Evolutionary conservation across 1,140 invertebrate species (phyloP), one percentile per base, ranked within the genome.

Genomic region (Cydia pomonella): DNA sequence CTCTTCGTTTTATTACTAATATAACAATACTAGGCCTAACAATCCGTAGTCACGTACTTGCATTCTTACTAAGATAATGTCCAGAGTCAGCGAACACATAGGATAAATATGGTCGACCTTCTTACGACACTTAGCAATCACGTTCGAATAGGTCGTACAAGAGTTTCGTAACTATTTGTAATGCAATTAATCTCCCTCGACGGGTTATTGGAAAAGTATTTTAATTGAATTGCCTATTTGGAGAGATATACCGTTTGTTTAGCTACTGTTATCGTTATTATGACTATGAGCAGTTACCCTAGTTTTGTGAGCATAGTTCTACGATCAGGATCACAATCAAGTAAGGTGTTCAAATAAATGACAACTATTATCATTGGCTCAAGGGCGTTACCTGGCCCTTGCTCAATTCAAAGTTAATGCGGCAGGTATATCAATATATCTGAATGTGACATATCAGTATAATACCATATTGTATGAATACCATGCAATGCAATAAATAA

Each of bases 41-140:
- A 50, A 73, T 59, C 3, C 21, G 53, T 25, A 73, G 72, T n/a
- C 72, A 73, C 44, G 72, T 73, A 73, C 41, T 27, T 3, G 72
- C 21, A 25, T 53, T 44, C 41, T 18, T 53, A 47, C 72, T 13
- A n/a, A 72, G 27, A 23, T 50, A 59, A 72, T 29, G 69, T 23
- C 41, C 72, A 47, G 5, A 73, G 21, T 50, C 21, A 73, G 44
- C 41, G 72, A 47, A 25, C 41, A 73, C 29, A 38, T 73, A 13
- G 23, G 72, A 73, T 53, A 73, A 73, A 73, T 27, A 53, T 50
- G 13, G 33, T 23, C 72, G 64, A 69, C 64, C 64, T 69, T 69
- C 64, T 69, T 69, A 69, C 64, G 33, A 69, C 64, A 69, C 64
- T 18, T 69, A 10, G 64, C 64, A 33, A 66, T 66, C 63, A 41